Conservation (phyloP, 2,113 vertebrate species). For the Heteronetta atricapilla region DNA sequence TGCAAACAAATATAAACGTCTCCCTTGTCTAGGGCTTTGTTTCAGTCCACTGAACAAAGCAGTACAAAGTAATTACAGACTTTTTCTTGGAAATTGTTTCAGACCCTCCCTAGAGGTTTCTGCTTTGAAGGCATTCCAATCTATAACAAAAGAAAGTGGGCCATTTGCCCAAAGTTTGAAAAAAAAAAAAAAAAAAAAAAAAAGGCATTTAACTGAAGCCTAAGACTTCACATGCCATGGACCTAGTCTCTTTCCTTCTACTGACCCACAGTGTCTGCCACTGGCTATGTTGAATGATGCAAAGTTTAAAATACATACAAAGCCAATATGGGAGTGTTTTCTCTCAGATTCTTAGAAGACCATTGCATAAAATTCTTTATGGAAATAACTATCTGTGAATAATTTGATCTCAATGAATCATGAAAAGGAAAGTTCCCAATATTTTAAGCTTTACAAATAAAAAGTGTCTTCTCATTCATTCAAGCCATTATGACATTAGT, state of each 20-base stretch:
- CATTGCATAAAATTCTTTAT: background rate
- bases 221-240: background rate
- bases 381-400: background rate
- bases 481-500: background rate
- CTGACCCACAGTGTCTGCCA: accelerated
- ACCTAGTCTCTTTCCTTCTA: background rate
- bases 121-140: conserved; percentile 12
- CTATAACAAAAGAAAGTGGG: background rate
- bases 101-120: conserved; percentile 41
- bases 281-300: background rate
- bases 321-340: background rate
- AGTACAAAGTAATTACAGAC: conserved; percentile 26
- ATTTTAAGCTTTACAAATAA: background rate
- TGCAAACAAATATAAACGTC: background rate
- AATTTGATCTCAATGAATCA: background rate
- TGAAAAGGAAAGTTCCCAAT: background rate
- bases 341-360: background rate
- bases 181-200: background rate
- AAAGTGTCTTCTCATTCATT: background rate
- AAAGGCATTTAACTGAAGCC: background rate
- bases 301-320: background rate
- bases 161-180: conserved; percentile 13
- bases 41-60: conserved; percentile 19
- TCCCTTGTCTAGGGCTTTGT: background rate
- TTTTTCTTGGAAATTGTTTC: conserved; percentile 45